Evolutionary conservation across 2,888 invertebrate species (phyloP).

Genomic region (Ophion ellenae): DNA sequence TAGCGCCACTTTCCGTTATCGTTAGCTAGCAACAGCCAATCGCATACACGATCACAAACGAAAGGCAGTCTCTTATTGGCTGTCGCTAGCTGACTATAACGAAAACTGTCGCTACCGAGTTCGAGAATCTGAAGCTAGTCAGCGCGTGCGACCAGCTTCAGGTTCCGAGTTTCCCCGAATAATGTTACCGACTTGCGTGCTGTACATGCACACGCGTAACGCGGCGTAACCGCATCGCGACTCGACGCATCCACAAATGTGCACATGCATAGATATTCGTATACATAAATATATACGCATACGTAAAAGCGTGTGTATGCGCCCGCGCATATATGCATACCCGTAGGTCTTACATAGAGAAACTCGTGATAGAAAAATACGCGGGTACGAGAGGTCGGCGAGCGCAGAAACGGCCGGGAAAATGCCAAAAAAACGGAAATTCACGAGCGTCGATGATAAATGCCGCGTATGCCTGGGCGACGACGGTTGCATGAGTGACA

Average conservation of each 20-base stretch:
- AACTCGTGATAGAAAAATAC: conserved; percentile 1
- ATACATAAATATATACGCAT: neutral
- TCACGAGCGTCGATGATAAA: conserved; percentile 71
- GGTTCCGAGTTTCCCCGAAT: neutral
- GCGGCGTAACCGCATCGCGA: neutral
- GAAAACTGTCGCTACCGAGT: too few species aligned
- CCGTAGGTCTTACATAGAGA: neutral
- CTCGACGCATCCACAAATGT: neutral
- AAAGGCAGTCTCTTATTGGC: too few species aligned
- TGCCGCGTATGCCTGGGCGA: conserved; percentile 80
- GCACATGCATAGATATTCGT: neutral
- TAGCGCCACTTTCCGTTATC: too few species aligned
- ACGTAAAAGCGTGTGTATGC: neutral
- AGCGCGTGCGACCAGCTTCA: neutral
- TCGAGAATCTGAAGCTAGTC: neutral
- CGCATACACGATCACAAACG: too few species aligned
- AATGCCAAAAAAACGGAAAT: conserved; percentile 78
- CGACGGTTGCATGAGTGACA: conserved; percentile 75
- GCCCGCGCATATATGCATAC: neutral
- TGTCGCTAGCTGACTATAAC: too few species aligned
- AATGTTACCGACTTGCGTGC: neutral
- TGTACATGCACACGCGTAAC: neutral
- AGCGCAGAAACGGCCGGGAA: conserved; percentile 62
- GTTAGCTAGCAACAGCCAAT: too few species aligned
- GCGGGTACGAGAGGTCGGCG: neutral